These are phyloP conservation scores for Bombus terrestris DNA, from an alignment of 1,140 invertebrate genomes.

Conservation along the genomic window DNA sequence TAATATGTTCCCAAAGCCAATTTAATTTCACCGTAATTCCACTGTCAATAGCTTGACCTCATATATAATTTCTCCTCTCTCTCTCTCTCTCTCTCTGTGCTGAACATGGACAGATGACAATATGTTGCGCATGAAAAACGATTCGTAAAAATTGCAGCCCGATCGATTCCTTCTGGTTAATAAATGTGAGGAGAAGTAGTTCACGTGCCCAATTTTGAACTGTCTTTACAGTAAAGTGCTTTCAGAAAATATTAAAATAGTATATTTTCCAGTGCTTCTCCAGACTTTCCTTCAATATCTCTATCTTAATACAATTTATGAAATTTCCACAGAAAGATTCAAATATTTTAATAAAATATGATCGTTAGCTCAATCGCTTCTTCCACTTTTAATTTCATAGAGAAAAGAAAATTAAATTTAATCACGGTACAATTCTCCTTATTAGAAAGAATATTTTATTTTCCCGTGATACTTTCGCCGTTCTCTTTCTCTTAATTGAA, in stretches of 20 bases:
- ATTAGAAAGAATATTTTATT: background rate
- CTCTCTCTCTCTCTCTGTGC: background rate
- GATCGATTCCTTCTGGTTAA: slow-evolving; percentile 10
- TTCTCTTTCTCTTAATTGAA: background rate
- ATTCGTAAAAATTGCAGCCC: background rate
- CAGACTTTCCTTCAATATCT: background rate
- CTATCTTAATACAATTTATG: background rate
- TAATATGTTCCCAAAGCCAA: background rate
- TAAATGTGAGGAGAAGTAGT: background rate
- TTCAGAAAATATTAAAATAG: too few relatives aligned
- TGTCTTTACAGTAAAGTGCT: background rate
- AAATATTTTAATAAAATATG: background rate
- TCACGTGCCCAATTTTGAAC: background rate
- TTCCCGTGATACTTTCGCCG: background rate
- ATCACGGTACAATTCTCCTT: background rate
- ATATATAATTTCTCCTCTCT: background rate
- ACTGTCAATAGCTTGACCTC: background rate
- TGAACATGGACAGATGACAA: background rate
- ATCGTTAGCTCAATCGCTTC: background rate
- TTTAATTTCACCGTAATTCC: background rate
- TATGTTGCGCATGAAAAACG: slow-evolving; percentile 4
- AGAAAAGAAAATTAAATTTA: slow-evolving; percentile 7
- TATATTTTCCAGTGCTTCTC: background rate
- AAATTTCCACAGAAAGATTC: background rate
- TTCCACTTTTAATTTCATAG: background rate